Evolutionary conservation across 2,797 vertebrate species (phyloP), one percentile per base, ranked within the genome.

Genomic region (Pagetopsis macropterus): DNA sequence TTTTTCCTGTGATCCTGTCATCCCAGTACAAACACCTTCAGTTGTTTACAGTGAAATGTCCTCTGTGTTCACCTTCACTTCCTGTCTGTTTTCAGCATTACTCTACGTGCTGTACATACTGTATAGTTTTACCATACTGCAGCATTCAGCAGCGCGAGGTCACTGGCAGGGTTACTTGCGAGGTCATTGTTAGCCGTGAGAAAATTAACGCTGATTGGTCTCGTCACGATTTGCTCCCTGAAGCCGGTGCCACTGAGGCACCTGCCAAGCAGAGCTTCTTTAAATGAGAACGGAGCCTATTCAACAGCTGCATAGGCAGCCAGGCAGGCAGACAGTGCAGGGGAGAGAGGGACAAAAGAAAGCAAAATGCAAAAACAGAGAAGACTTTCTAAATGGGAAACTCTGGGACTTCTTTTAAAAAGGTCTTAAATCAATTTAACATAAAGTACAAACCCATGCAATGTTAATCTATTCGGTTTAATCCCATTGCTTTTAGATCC

Each of bases 391-490:
- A 84, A 90, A 89, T 68, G 73, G 83, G 76, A 83, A 83, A 74
- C 72, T 76, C 67, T 72, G 67, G 79, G 60, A 82, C 81, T 85
- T 86, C 84, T 84, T 90, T 85, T 78, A 87, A 87, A 88, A 87
- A 88, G 63, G 87, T 89, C 88, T 89, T 86, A 92, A 94, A 94
- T 94, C 89, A 91, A 92, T 89, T 92, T 84, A 86, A 92, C 88
- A 85, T 87, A 87, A 92, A 92, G 87, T 87, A 91, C 88, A 93
- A 90, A 87, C 81, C 85, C 83, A 85, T 87, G 87, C 90, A 91
- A 92, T 87, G 89, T 94, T 94, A 93, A 93, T 94, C 91, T 92
- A 91, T 89, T 90, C 86, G 89, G 75, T 75, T 88, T 94, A 94
- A 94, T 93, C 91, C 92, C 88, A 92, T 91, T 90, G 84, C 90